Evolutionary conservation across 2,888 invertebrate genomes (phyloP).

Genomic region (Acanthopleura granulata): DNA sequence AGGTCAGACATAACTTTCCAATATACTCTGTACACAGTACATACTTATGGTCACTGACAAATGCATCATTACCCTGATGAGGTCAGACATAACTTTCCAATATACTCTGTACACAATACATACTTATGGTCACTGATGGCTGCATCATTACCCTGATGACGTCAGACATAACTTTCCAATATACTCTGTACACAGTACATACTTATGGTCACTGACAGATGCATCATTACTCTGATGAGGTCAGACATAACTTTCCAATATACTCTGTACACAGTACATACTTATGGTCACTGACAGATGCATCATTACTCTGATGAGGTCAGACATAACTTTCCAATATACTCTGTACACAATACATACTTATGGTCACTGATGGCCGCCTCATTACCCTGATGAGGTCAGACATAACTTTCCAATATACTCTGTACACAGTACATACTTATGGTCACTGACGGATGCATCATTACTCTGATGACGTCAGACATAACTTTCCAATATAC

Average conservation of each 20-base stretch:
- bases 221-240: constrained; percentile 58
- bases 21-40: constrained; percentile 19
- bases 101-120: constrained; percentile 25
- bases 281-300: constrained; percentile 63
- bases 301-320: constrained; percentile 56
- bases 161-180: too few species aligned
- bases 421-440: constrained; percentile 43
- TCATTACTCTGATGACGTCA: constrained; percentile 54
- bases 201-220: constrained; percentile 64
- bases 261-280: constrained; percentile 34
- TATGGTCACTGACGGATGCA: constrained; percentile 60
- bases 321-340: too few species aligned
- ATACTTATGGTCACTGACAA: constrained; percentile 64
- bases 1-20: too few species aligned
- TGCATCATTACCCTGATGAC: constrained; percentile 58
- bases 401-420: too few species aligned
- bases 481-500: too few species aligned
- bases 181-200: constrained; percentile 26
- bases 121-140: constrained; percentile 65
- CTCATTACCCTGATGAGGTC: constrained; percentile 55
- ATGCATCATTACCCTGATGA: constrained; percentile 63
- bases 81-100: too few species aligned
- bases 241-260: too few species aligned
- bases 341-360: constrained; percentile 39
- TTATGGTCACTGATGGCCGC: constrained; percentile 62